Evolutionary conservation across 2,888 invertebrate species (phyloP).

Genomic region (Megaustenia siamemsis): DNA sequence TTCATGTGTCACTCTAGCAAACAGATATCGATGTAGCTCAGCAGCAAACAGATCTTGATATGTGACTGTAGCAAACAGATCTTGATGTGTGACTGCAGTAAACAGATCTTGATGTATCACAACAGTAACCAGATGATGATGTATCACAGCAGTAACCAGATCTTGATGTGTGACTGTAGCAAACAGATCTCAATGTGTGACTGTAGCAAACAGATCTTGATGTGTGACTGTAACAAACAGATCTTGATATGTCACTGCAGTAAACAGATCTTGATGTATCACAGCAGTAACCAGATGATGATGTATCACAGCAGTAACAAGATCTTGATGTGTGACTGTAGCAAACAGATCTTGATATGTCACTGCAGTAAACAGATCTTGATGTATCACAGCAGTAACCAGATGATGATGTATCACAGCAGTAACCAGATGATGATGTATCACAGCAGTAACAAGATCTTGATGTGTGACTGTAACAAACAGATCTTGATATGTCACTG

Average conservation of each 20-base stretch:
- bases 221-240: not conserved
- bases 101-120: too few species aligned
- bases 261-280: not conserved
- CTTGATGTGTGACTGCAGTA: not conserved
- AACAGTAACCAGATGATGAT: not conserved
- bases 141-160: not conserved
- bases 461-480: too few species aligned
- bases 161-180: too few species aligned
- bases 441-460: too few species aligned
- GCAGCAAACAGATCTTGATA: not conserved
- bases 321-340: too few species aligned
- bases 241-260: not conserved
- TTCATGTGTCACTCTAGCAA: not conserved
- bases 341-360: not conserved
- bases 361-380: too few species aligned
- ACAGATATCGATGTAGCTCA: not conserved
- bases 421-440: too few species aligned
- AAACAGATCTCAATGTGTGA: too few species aligned
- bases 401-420: too few species aligned
- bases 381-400: too few species aligned
- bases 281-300: too few species aligned
- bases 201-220: not conserved
- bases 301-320: too few species aligned
- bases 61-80: not conserved
- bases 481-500: not conserved